Evolutionary conservation across 2,888 invertebrate species (phyloP).

Genomic region (Bombyx huttoni): DNA sequence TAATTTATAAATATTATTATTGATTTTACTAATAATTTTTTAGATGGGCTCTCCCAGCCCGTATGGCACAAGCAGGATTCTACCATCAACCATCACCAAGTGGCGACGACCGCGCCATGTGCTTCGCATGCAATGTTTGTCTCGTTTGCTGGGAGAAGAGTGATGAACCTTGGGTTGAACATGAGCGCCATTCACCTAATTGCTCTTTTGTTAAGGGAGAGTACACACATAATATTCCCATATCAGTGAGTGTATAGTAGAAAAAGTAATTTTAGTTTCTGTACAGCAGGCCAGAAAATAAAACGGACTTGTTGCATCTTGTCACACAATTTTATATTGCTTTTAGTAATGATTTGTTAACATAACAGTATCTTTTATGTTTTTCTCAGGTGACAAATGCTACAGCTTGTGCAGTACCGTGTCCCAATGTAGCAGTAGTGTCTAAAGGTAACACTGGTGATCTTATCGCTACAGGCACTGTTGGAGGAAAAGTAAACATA

Average conservation of each 20-base stretch:
- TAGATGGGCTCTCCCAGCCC: conserved; percentile 95
- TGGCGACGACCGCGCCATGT: conserved; percentile 95
- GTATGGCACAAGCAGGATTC: conserved; percentile 97
- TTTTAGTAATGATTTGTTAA: too few relatives aligned
- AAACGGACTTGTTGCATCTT: too few relatives aligned
- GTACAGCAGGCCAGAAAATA: too few relatives aligned
- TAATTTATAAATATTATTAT: background rate
- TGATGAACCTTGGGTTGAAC: conserved; percentile 98
- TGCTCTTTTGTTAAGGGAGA: conserved; percentile 96
- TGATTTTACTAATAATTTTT: conserved; percentile 4
- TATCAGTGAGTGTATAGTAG: conserved; percentile 69
- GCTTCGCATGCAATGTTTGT: conserved; percentile 95
- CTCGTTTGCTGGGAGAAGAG: conserved; percentile 97
- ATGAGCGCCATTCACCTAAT: conserved; percentile 93
- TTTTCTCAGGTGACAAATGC: conserved; percentile 78
- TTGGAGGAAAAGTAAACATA: conserved; percentile 80
- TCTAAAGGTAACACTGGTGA: conserved; percentile 75
- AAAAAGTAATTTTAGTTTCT: too few relatives aligned
- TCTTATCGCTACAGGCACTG: conserved; percentile 70
- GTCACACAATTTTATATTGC: too few relatives aligned
- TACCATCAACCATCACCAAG: conserved; percentile 93
- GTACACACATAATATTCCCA: conserved; percentile 94
- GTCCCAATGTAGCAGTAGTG: conserved; percentile 68
- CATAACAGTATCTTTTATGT: too few relatives aligned
- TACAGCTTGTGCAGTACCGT: conserved; percentile 80